These are phyloP conservation scores for Pocota personata DNA, from an alignment of 2,888 invertebrate species.

Conservation along the genomic window DNA sequence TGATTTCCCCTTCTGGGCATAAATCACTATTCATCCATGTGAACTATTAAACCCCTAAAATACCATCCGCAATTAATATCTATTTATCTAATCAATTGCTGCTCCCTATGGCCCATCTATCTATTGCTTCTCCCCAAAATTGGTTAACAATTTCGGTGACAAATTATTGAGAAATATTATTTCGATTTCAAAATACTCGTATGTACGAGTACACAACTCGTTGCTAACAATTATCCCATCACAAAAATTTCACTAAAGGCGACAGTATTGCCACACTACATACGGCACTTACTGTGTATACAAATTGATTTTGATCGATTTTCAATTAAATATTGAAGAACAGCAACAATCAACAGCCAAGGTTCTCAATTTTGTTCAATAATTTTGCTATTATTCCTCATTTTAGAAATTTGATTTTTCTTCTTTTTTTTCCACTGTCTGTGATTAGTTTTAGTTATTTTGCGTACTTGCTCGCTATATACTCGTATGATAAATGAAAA, in stretches of 20 bases:
- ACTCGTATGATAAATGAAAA: neutral
- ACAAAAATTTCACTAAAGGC: constrained; percentile 7
- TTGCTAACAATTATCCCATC: constrained; percentile 15
- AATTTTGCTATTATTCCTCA: constrained; percentile 69
- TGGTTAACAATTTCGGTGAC: neutral
- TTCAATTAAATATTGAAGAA: constrained; percentile 62
- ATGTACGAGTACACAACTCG: neutral
- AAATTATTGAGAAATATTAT: constrained; percentile 12
- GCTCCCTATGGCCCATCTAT: constrained; percentile 1
- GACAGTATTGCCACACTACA: neutral
- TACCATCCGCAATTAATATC: constrained; percentile 50
- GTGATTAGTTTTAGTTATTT: constrained; percentile 1
- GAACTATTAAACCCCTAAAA: constrained; percentile 33
- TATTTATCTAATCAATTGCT: constrained; percentile 41
- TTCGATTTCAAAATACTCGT: constrained; percentile 1
- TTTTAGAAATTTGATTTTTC: constrained; percentile 17
- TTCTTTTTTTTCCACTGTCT: neutral
- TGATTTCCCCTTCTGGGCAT: neutral
- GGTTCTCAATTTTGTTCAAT: constrained; percentile 69
- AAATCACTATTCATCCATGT: constrained; percentile 41
- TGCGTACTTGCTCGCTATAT: neutral
- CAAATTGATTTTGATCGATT: constrained; percentile 69
- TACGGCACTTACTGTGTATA: neutral
- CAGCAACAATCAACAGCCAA: constrained; percentile 59
- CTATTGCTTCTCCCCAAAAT: neutral